Base-by-base conservation (phyloP, 2,797 vertebrate genomes). In the Sparidentex hasta region DNA sequence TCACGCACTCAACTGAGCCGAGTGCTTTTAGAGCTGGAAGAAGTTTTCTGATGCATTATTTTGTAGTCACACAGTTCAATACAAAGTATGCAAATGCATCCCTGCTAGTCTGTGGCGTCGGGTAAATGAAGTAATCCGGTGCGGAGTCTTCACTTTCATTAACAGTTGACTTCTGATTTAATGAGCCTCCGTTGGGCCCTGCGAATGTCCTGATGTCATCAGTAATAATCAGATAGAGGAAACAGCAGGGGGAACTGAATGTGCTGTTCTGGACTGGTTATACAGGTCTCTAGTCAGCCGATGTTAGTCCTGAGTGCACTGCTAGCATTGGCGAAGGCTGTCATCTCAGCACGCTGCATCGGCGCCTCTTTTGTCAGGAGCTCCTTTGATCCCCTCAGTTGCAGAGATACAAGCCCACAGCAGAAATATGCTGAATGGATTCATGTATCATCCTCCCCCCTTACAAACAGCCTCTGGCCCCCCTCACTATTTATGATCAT, bases 361-460 rank as follows among this genome's bases (percentile, higher is more conserved):
- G 74, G 87, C 87, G 77, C 84, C 88, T 90, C 92, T 90, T 89
- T 92, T 94, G 91, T 93, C 87, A 88, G 87, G 78, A 81, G 85
- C 86, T 81, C 54, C 88, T 94, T 93, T 94, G 90, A 94, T 93
- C 89, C 88, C 71, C 74, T 67, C 74, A 46, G 76, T 74, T 81
- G 83, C 88, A 80, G 78, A 92, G 88, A 88, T 89, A 89, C 89
- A 86, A 88, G 88, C 89, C 84, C 85, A 69, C 70, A 91, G 90
- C 89, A 84, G 80, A 89, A 89, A 91, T 87, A 88, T 89, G 91
- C 93, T 93, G 90, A 92, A 92, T 92, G 84, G 88, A 88, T 92
- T 83, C 88, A 85, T 91, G 92, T 89, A 92, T 88, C 87, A 77
- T 70, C 87, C 84, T n/a, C 65, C 89, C 79, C 81, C 68, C 78